Base-by-base conservation (phyloP, 2,888 invertebrate species). In the Serripes groenlandicus region DNA sequence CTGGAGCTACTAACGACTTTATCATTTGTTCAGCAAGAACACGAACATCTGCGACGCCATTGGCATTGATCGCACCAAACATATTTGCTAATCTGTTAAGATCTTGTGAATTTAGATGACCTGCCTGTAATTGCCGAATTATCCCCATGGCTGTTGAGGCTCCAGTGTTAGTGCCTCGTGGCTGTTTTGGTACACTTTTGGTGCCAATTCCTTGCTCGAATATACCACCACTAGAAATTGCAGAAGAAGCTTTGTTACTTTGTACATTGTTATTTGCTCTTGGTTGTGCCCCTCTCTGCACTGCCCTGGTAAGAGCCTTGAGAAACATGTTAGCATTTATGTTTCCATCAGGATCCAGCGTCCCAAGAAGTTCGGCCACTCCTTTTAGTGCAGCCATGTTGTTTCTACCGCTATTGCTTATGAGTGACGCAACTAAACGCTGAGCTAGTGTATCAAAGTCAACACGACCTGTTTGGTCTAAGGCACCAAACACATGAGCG, bases 391-490 rank as follows among this genome's bases (percentile, higher is more conserved):
- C 66, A 11, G 42, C 66, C 66, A 66, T 66, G 18, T 66, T 66
- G 42, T 26, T 42, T 37, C 42, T 37, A 28, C 66, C 66, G 21
- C 49, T 66, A 26, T 26, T 23, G 26, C 66, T 42, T 42, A 66
- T 66, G n/a, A 78, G 49, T 0, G 70, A 64, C 2, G 28, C 56
- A 21, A 80, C 75, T 56, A 80, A 62, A 56, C 75, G 49, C 21
- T 71, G 62, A n/a, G 78, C 72, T 21, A 83, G 72, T 30, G 76
- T 28, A 62, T 83, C 75, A 28, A 78, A 69, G 64, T 83, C 69
- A n/a, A 83, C 62, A 5, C 26, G 37, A 23, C 66, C 66, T 23
- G 60, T 71, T 42, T 9, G 52, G 66, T 84, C 78, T 18, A 81
- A 56, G 18, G 84, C 84, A 7, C 84, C 84, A 28, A 78, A 23